Evolutionary conservation across 2,113 vertebrate genomes (phyloP), one percentile per base, ranked within the genome.

Genomic region (Cephalopterus ornatus): DNA sequence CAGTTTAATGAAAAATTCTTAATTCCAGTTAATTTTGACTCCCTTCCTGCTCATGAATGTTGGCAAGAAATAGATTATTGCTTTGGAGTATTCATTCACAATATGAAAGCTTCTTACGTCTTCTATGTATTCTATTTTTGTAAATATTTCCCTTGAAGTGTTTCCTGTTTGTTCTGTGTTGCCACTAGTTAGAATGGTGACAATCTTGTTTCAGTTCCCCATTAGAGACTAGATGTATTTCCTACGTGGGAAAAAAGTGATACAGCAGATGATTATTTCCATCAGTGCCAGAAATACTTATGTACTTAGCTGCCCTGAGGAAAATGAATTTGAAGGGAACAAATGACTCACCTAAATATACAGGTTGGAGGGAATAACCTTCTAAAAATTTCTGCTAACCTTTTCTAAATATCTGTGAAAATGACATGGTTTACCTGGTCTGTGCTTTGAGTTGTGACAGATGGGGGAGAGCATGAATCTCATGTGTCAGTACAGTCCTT

Each of bases 111-210:
- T 84, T n/a, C 58, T 88, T 76, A 20, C 18, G 14, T 78, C 53
- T 55, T 72, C n/a, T 68, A 18, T 21, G 15, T 44, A 52, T 0
- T 9, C 66, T 91, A 59, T 84, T 91, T 95, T 76, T 70, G 33
- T 83, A 79, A 85, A 49, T 73, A 88, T 82, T 96, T 93, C 89
- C 59, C 53, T 72, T 94, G 81, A 96, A 93, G 67, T 92, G 63
- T 93, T 96, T 85, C 85, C 58, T 89, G 15, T 81, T 92, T 81
- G n/a, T 92, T 85, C 78, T 76, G 22, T 35, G 66, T 82, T 95
- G 75, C 72, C 11, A 17, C 61, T 53, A 65, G 62, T 90, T 41
- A 83, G 33, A 76, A 73, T 49, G 59, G 67, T 83, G 78, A 83
- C 67, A 93, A 13, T 58, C 72, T 91, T 88, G 49, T 94, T 96